A percentile compares a stretch with the other conserved stretches of the same genome.
phyloP scores from a whole-genome alignment of 2,113 vertebrate species.

The Formicarius rufipectus region DNA sequence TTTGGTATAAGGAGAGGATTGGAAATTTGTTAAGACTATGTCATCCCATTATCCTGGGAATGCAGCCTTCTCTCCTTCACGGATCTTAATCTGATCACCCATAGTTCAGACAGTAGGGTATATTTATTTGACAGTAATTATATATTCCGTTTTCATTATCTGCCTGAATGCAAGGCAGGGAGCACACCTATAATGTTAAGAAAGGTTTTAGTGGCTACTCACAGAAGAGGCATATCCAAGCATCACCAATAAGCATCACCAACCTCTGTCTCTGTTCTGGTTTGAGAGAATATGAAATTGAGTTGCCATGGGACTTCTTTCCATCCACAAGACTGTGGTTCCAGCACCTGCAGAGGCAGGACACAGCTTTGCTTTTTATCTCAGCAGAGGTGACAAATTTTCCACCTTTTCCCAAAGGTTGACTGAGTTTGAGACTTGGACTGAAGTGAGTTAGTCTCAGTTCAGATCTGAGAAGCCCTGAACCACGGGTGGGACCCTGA shows the following conservation, averaged over 20 bases:
- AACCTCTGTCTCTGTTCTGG: not conserved
- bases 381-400: not conserved
- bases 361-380: not conserved
- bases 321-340: not conserved
- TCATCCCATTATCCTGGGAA: not conserved
- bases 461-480: not conserved
- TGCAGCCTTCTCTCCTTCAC: not conserved
- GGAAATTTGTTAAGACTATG: not conserved
- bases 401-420: not conserved
- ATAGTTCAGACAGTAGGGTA: not conserved
- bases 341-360: not conserved
- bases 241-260: not conserved
- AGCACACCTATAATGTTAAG: not conserved
- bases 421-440: not conserved
- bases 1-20: not conserved
- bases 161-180: not conserved
- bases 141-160: not conserved
- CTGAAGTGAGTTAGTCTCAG: not conserved
- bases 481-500: fast-evolving
- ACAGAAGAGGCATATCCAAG: not conserved
- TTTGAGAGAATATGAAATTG: not conserved
- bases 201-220: not conserved
- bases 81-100: not conserved
- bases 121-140: not conserved
- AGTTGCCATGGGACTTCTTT: not conserved